phyloP scores from a whole-genome alignment of 2,888 invertebrate genomes.

The Noctuana brunneofusca region DNA sequence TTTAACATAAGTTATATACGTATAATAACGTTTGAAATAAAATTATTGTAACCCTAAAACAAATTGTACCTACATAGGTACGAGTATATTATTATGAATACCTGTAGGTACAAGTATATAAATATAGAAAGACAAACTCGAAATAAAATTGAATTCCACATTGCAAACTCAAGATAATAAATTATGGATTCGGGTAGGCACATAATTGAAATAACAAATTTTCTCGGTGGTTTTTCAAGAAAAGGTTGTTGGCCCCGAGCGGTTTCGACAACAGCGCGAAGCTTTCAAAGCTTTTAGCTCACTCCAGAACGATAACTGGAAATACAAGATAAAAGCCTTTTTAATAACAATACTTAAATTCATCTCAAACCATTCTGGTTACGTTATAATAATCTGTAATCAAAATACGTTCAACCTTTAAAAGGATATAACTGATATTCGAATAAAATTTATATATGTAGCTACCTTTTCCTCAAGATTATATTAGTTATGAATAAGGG shows the following conservation, averaged over 20 bases:
- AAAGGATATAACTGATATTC: slow-evolving; percentile 10
- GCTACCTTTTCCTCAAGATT: slow-evolving; percentile 1
- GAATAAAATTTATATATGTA: neutral
- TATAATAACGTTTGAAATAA: too few relatives aligned
- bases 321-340: slow-evolving; percentile 32
- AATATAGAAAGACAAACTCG: neutral
- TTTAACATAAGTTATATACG: too few relatives aligned
- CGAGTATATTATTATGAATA: too few relatives aligned
- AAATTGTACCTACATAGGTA: too few relatives aligned
- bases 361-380: slow-evolving; percentile 28
- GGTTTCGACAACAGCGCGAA: slow-evolving; percentile 56
- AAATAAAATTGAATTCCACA: neutral
- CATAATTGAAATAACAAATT: slow-evolving; percentile 27
- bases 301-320: slow-evolving; percentile 24
- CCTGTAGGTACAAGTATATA: too few relatives aligned
- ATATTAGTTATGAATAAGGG: slow-evolving; percentile 23
- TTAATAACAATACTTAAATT: slow-evolving; percentile 35
- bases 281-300: slow-evolving; percentile 49
- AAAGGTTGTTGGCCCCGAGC: slow-evolving; percentile 49
- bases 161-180: slow-evolving; percentile 13
- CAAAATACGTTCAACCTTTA: slow-evolving; percentile 21
- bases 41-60: too few relatives aligned
- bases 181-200: slow-evolving; percentile 14
- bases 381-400: slow-evolving; percentile 21
- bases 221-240: slow-evolving; percentile 19